Conservation (phyloP, 1,140 invertebrate genomes). For the Ostrea denselamellosa region DNA sequence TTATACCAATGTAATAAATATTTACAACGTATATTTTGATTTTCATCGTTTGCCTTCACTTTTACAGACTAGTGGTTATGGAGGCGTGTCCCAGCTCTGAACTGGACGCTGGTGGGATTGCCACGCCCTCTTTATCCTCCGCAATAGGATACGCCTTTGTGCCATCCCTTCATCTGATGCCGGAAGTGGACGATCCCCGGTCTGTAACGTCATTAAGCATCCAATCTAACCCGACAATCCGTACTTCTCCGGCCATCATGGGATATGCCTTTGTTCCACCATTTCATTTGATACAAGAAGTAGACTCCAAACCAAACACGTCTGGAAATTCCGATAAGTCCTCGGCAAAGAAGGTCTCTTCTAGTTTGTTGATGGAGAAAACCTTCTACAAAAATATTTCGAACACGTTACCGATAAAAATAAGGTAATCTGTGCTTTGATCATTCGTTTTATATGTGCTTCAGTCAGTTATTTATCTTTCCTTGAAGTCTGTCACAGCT, state of each 20-base stretch:
- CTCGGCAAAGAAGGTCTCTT: not conserved
- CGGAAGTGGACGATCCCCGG: not conserved
- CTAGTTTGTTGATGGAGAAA: conserved; percentile 6
- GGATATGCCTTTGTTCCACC: not conserved
- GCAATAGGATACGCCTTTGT: conserved; percentile 14
- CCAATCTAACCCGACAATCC: not conserved
- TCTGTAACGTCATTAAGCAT: not conserved
- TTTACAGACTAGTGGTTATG: not conserved
- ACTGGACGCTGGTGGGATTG: not conserved
- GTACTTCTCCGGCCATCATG: not conserved
- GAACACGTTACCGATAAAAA: conserved; percentile 1
- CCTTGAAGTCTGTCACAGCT: too few relatives aligned
- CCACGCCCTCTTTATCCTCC: not conserved
- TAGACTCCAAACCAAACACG: conserved; percentile 16
- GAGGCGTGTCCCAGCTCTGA: not conserved
- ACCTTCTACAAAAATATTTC: conserved; percentile 25
- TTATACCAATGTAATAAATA: too few relatives aligned
- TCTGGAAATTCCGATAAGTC: not conserved
- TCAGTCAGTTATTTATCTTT: too few relatives aligned
- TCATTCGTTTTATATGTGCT: too few relatives aligned
- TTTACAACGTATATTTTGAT: too few relatives aligned
- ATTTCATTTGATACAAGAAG: conserved; percentile 24
- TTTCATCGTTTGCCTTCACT: too few relatives aligned
- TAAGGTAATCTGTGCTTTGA: not conserved
- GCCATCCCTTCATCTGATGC: not conserved